Percentiles rank a stretch among this genome's conserved stretches.
Evolutionary conservation across 2,888 invertebrate species (phyloP).

Genomic region (Amphimallon solstitiale): DNA sequence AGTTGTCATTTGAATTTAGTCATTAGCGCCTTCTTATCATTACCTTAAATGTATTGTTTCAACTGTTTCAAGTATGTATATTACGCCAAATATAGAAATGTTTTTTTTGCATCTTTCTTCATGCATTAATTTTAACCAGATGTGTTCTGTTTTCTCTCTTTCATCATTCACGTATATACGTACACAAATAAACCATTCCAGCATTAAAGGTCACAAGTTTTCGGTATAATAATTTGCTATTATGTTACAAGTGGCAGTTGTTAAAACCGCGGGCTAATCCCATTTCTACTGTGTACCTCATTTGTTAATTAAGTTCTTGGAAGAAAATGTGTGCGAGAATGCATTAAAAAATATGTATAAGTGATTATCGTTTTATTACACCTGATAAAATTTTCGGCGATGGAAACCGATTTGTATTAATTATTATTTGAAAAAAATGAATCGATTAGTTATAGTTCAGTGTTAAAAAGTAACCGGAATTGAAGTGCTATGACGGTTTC

Average conservation of each 20-base stretch:
- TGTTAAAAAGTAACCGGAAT: not conserved
- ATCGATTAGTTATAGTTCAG: not conserved
- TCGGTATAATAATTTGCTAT: slow-evolving; percentile 5
- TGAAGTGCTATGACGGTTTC: slow-evolving; percentile 79
- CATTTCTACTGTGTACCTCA: too few relatives aligned
- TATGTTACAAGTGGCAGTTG: slow-evolving; percentile 9
- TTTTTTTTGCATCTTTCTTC: not conserved
- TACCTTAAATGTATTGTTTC: not conserved
- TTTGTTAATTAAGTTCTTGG: too few relatives aligned
- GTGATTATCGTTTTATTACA: not conserved
- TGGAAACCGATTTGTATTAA: not conserved
- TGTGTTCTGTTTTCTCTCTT: too few relatives aligned
- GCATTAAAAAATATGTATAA: too few relatives aligned
- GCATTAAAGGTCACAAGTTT: slow-evolving; percentile 16
- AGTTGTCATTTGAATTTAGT: slow-evolving; percentile 3
- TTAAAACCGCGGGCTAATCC: slow-evolving; percentile 19
- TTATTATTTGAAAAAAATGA: not conserved
- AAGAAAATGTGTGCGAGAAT: too few relatives aligned
- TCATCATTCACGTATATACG: not conserved
- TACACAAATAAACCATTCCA: not conserved
- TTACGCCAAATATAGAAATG: not conserved
- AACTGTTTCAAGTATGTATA: slow-evolving; percentile 19
- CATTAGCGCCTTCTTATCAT: slow-evolving; percentile 15
- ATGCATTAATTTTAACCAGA: not conserved
- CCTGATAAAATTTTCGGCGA: not conserved